phyloP scores from a whole-genome alignment of 1,140 invertebrate genomes.

The Diachasmimorpha longicaudata region DNA sequence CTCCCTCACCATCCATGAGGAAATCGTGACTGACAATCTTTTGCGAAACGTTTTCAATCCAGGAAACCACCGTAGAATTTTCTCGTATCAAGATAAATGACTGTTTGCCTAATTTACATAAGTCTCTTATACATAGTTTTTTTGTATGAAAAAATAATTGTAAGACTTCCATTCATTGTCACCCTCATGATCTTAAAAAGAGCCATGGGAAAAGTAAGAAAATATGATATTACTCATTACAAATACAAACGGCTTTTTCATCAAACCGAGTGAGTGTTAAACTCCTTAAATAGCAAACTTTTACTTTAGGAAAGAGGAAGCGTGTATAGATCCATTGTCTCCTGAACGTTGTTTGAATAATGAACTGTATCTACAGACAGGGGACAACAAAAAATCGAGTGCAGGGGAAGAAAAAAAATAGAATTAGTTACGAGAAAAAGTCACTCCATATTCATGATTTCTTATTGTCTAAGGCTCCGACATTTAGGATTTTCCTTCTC shows the following conservation, averaged over 20 bases:
- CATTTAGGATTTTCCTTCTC: neutral
- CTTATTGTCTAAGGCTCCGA: neutral
- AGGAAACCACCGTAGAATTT: neutral
- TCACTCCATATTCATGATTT: conserved; percentile 19
- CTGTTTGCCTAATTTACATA: neutral
- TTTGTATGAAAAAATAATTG: neutral
- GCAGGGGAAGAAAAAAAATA: neutral
- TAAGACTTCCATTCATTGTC: neutral
- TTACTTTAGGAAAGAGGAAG: neutral
- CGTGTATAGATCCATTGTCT: neutral
- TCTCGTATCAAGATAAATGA: neutral
- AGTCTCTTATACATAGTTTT: neutral
- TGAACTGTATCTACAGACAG: neutral
- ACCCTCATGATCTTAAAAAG: neutral
- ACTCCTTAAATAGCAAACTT: neutral
- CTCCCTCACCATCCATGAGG: neutral
- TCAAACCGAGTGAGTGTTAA: neutral
- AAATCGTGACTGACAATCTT: conserved; percentile 3
- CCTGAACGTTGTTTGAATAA: neutral
- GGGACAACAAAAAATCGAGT: neutral
- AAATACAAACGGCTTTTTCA: neutral
- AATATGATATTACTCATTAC: neutral
- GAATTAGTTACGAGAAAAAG: conserved; percentile 18
- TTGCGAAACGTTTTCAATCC: conserved; percentile 8
- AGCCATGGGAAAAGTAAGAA: neutral